These are phyloP conservation scores for Odontocerum albicorne DNA, from an alignment of 2,888 invertebrate genomes.

Conservation along the genomic window DNA sequence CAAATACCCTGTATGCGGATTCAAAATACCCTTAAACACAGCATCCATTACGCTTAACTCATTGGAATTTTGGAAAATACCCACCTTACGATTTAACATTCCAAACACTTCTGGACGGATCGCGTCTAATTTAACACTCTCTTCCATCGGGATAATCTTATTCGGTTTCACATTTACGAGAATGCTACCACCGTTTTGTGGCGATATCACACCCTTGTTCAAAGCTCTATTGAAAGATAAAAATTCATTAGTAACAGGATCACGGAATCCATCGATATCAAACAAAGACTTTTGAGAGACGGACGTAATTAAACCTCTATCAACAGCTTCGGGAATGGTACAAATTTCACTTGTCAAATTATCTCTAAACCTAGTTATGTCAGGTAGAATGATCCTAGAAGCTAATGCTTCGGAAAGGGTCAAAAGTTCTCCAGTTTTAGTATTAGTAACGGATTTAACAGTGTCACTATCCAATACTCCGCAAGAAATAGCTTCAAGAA, in stretches of 20 bases:
- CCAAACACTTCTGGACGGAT: slow-evolving; percentile 85
- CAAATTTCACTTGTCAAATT: slow-evolving; percentile 71
- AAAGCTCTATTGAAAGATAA: slow-evolving; percentile 83
- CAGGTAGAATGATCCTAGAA: slow-evolving; percentile 75
- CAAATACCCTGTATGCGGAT: slow-evolving; percentile 85
- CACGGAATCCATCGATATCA: slow-evolving; percentile 88
- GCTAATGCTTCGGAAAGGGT: slow-evolving; percentile 85
- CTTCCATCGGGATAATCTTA: slow-evolving; percentile 73
- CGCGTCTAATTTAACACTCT: slow-evolving; percentile 76
- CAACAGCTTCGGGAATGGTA: slow-evolving; percentile 83
- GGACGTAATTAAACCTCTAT: slow-evolving; percentile 85
- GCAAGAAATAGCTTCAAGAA: slow-evolving; percentile 82
- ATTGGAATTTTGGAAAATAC: slow-evolving; percentile 72
- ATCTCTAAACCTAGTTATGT: slow-evolving; percentile 74
- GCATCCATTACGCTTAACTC: slow-evolving; percentile 87
- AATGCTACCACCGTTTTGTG: slow-evolving; percentile 69
- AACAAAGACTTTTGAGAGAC: slow-evolving; percentile 87
- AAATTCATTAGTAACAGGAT: slow-evolving; percentile 77
- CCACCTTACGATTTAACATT: slow-evolving; percentile 81
- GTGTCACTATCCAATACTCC: slow-evolving; percentile 85
- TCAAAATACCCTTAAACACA: slow-evolving; percentile 82
- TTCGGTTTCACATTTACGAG: slow-evolving; percentile 75
- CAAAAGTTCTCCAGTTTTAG: slow-evolving; percentile 74
- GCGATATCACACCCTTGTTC: slow-evolving; percentile 74
- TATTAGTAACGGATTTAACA: slow-evolving; percentile 83